Evolutionary conservation across 23 tunicate genomes (phyloP).

Genomic region (Corella eumyota): DNA sequence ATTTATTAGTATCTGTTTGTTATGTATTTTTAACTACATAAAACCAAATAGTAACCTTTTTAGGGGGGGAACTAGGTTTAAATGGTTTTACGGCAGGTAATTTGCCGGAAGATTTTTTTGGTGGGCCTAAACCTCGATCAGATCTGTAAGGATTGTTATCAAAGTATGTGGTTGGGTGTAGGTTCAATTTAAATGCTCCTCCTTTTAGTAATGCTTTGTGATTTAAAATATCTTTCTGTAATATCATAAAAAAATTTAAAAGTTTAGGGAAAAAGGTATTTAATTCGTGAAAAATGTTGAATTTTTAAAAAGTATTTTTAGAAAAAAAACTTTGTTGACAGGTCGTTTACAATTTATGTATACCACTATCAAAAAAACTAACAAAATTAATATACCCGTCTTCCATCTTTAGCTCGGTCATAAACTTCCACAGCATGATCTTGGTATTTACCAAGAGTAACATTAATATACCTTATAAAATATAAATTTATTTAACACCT

Average conservation of each 20-base stretch:
- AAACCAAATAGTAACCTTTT: conserved; percentile 28
- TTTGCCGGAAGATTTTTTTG: conserved; percentile 46
- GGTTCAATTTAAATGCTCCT: conserved; percentile 78
- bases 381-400: conserved; percentile 26
- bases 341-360: too few species aligned
- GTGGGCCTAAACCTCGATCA: conserved; percentile 74
- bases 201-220: conserved; percentile 71
- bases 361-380: background rate
- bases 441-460: conserved; percentile 81
- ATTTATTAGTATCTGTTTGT: too few species aligned
- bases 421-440: conserved; percentile 89
- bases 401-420: conserved; percentile 52
- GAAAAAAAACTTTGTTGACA: too few species aligned
- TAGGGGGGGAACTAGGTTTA: conserved; percentile 94
- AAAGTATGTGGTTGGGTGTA: conserved; percentile 73
- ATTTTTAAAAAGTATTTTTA: too few species aligned
- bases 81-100: conserved; percentile 82
- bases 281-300: too few species aligned
- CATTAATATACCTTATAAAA: conserved; percentile 61
- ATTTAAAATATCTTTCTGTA: conserved; percentile 40
- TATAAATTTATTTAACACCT: too few species aligned
- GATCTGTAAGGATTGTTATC: conserved; percentile 74
- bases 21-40: too few species aligned
- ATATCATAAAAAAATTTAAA: too few species aligned
- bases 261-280: too few species aligned